These are phyloP conservation scores for Tupaia tana DNA, from an alignment of 2,113 vertebrate genomes.

Conservation along the genomic window DNA sequence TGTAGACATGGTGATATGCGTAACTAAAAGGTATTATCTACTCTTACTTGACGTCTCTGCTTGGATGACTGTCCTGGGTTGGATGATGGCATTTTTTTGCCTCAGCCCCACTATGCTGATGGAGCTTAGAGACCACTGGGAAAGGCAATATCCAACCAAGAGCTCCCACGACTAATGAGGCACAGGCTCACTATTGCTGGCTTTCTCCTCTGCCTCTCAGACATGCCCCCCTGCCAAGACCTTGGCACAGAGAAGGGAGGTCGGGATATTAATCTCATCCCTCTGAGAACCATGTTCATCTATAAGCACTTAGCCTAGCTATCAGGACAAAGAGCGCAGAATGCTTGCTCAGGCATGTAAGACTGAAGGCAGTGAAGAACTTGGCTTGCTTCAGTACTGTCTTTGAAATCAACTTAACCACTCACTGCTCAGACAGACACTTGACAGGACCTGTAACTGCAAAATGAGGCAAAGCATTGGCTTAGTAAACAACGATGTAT, in stretches of 20 bases:
- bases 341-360: fast-evolving
- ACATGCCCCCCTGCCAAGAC: background rate
- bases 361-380: background rate
- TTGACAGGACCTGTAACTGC: fast-evolving
- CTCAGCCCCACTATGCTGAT: background rate
- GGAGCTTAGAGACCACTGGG: background rate
- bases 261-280: background rate
- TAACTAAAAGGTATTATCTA: background rate
- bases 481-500: background rate
- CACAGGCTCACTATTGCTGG: fast-evolving
- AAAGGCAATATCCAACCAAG: too few species aligned
- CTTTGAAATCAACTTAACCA: background rate
- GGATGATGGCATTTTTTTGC: too few species aligned
- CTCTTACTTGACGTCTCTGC: background rate
- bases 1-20: fast-evolving
- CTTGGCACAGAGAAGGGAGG: background rate
- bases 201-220: background rate
- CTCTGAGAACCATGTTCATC: background rate
- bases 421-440: too few species aligned
- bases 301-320: background rate
- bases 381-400: background rate
- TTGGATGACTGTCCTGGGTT: too few species aligned
- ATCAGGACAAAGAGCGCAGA: too few species aligned
- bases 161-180: background rate
- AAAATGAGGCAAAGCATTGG: background rate